Evolutionary conservation across 2,888 invertebrate species (phyloP), one percentile per base, ranked within the genome.

Genomic region (Argyresthia goedartella): DNA sequence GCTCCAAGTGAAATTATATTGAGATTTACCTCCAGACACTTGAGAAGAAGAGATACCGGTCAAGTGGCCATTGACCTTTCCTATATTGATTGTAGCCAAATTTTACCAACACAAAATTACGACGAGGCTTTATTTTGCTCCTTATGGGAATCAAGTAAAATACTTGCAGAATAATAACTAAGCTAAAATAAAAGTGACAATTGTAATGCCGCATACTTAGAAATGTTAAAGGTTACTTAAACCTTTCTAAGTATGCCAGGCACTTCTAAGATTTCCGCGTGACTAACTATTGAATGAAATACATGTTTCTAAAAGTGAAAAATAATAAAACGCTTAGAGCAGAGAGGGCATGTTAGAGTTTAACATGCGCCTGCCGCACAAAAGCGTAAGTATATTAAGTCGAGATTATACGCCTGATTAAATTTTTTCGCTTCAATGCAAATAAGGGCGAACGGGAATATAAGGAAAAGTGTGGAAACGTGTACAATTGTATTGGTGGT

Each of bases 351-450:
- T 25, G 25, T 25, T 4, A 25, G 6, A 25, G 3, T 25, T 25
- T 25, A 4, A 15, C 44, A 44, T 15, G 15, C 13, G 44, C 13
- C 9, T 8, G 9, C 11, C 46, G n/a, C 16, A 25, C 16, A 25
- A 15, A 15, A 16, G 9, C 8, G 11, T 16, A 74, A 76, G 71
- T 66, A 72, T 69, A 71, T 70, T 73, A 73, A 71, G 75, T 73
- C 73, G 74, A 80, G 80, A 81, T 84, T 80, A 81, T 76, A 76
- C 81, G 82, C 78, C 73, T 82, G 82, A 84, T 84, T 81, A 82
- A 82, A 82, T 81, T 81, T 82, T 84, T 84, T 81, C 81, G 77
- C 81, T 82, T 73, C 74, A 76, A 74, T 75, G 80, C 81, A 81
- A 81, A 81, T 79, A 81, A 73, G 79, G 73, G 75, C 66, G 71